Evolutionary conservation across 2,113 vertebrate genomes (phyloP), one percentile per base, ranked within the genome.

Genomic region (Lathamus discolor): DNA sequence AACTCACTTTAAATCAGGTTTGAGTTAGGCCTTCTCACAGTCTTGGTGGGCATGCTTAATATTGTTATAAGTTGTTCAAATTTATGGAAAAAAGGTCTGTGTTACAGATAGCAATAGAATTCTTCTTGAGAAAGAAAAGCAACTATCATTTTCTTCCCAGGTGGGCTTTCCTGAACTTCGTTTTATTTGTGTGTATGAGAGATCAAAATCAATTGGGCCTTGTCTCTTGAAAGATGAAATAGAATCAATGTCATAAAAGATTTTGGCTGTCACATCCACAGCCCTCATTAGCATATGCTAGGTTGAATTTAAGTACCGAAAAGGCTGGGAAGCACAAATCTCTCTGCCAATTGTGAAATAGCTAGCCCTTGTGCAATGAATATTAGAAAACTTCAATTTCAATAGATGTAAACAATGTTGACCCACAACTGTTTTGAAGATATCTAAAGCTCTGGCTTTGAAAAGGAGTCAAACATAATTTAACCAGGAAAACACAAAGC

Each of bases 171-270:
- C 35, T 31, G 43, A 29, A 66, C 23, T 76, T 82, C 3, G 24
- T 46, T 66, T 70, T 28, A 9, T 54, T 48, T 87, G 27, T 73
- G 28, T 61, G 35, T 83, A 67, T 49, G 43, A 87, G 68, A 51
- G 25, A 64, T 37, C 62, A 81, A 61, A 93, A 39, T 43, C 10
- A 74, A 85, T 80, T 62, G 13, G 25, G 7, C 16, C 61, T 95
- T 76, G 64, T 11, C 9, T 94, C n/a, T 91, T 29, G 67, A 77
- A 95, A 92, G 75, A 37, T 67, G 35, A 97, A 88, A 82, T 49
- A 75, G 39, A 85, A 74, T 29, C 19, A 59, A 22, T 73, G 23
- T 31, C 12, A 63, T 41, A 77, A 80, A 66, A 85, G 8, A 76
- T 75, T 82, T 96, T 91, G 20, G 17, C 19, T 72, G 64, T 39